Evolutionary conservation across 2,113 vertebrate species (phyloP).

Genomic region (Melanocharis versteri): DNA sequence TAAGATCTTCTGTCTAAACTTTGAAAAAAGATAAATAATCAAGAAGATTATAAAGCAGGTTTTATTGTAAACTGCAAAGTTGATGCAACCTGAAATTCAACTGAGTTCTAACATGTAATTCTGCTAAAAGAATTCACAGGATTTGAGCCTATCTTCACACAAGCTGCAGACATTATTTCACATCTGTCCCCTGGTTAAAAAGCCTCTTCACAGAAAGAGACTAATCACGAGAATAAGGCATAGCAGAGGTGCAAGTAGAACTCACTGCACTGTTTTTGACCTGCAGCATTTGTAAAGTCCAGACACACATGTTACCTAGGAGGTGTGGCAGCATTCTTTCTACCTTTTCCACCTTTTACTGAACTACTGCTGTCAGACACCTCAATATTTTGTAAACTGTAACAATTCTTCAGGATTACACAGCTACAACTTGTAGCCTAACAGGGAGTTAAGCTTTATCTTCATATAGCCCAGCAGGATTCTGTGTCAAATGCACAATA

Average conservation of each 20-base stretch:
- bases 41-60: neutral
- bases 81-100: neutral
- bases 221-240: fast-evolving
- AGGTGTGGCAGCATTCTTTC: neutral
- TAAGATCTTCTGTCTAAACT: neutral
- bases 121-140: neutral
- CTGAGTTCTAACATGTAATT: neutral
- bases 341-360: neutral
- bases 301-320: fast-evolving
- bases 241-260: fast-evolving
- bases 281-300: neutral
- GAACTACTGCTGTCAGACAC: neutral
- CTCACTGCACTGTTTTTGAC: neutral
- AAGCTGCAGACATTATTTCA: neutral
- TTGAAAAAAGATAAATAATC: too few species aligned
- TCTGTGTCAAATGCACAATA: neutral
- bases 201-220: neutral
- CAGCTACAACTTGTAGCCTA: neutral
- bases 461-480: neutral
- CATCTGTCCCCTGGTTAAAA: neutral
- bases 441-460: neutral
- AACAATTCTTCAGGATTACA: neutral
- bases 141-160: neutral
- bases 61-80: neutral
- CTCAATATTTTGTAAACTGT: neutral